Evolutionary conservation across 2,888 invertebrate genomes (phyloP).

Genomic region (Caenorhabditis wallacei): DNA sequence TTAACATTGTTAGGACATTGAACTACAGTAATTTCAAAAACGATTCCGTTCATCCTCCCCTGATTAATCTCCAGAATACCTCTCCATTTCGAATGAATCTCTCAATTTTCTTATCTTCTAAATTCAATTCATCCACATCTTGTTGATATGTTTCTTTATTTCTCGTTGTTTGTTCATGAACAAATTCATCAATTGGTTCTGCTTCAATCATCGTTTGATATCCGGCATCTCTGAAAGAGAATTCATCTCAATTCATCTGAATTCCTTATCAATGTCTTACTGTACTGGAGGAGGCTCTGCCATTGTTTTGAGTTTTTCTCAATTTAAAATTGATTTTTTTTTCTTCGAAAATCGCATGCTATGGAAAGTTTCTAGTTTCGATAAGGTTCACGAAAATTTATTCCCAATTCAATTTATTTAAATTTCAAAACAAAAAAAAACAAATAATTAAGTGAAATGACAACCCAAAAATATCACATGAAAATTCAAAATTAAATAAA

Average conservation of each 20-base stretch:
- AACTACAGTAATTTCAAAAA: too few species aligned
- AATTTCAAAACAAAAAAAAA: neutral
- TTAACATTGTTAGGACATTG: too few species aligned
- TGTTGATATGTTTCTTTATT: slow-evolving; percentile 31
- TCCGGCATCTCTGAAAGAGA: slow-evolving; percentile 28
- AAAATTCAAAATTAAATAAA: neutral
- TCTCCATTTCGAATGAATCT: slow-evolving; percentile 55
- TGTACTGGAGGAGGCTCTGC: slow-evolving; percentile 1
- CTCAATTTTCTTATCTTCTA: slow-evolving; percentile 45
- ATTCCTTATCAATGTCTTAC: neutral
- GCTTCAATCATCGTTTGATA: slow-evolving; percentile 58
- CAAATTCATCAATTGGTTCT: slow-evolving; percentile 63
- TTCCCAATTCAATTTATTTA: too few species aligned
- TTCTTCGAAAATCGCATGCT: too few species aligned
- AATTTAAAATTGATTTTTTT: too few species aligned
- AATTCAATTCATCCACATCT: slow-evolving; percentile 54
- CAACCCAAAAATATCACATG: neutral
- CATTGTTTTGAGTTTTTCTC: neutral
- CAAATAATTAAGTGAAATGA: neutral
- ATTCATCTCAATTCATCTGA: neutral
- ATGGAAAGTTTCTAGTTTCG: too few species aligned
- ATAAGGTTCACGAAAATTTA: too few species aligned
- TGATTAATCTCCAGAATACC: slow-evolving; percentile 13
- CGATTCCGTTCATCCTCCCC: too few species aligned
- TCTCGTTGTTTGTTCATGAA: slow-evolving; percentile 57